phyloP scores from a whole-genome alignment of 2,888 invertebrate species.

The Cheilosia urbana region DNA sequence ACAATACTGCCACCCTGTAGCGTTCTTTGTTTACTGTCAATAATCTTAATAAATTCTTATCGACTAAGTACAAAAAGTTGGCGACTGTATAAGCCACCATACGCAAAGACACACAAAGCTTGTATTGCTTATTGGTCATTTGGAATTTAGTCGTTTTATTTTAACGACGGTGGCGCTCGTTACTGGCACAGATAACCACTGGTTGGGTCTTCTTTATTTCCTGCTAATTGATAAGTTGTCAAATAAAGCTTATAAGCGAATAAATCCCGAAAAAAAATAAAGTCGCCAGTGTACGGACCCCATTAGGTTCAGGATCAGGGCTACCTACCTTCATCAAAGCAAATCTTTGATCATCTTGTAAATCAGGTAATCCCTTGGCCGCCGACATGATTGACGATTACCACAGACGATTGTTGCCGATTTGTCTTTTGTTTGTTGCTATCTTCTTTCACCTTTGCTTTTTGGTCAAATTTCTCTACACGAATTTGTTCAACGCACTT shows the following conservation, averaged over 20 bases:
- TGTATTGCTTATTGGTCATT: slow-evolving; percentile 3
- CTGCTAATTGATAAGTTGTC: slow-evolving; percentile 1
- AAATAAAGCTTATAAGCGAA: slow-evolving; percentile 29
- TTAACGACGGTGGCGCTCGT: not conserved
- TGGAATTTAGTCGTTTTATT: not conserved
- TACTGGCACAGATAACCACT: no score
- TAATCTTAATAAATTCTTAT: no score
- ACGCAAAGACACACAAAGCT: no score
- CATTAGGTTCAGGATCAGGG: not conserved
- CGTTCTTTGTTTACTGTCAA: no score
- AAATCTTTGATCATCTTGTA: slow-evolving; percentile 88
- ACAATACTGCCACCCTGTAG: no score
- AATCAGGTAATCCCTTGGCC: slow-evolving; percentile 59
- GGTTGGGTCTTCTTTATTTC: not conserved
- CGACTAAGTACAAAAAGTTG: no score
- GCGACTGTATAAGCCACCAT: no score
- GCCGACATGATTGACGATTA: slow-evolving; percentile 48
- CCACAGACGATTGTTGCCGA: not conserved
- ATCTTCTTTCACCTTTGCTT: slow-evolving; percentile 2
- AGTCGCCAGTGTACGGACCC: not conserved
- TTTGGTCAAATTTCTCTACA: slow-evolving; percentile 41
- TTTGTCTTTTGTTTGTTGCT: slow-evolving; percentile 17
- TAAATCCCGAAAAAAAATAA: slow-evolving; percentile 17
- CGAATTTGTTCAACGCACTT: slow-evolving; percentile 37
- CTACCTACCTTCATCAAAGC: slow-evolving; percentile 89